A percentile compares a stretch with the other conserved stretches of the same genome.
These are phyloP conservation scores for Bettongia penicillata DNA, from an alignment of 2,113 vertebrate species.

Conservation along the genomic window DNA sequence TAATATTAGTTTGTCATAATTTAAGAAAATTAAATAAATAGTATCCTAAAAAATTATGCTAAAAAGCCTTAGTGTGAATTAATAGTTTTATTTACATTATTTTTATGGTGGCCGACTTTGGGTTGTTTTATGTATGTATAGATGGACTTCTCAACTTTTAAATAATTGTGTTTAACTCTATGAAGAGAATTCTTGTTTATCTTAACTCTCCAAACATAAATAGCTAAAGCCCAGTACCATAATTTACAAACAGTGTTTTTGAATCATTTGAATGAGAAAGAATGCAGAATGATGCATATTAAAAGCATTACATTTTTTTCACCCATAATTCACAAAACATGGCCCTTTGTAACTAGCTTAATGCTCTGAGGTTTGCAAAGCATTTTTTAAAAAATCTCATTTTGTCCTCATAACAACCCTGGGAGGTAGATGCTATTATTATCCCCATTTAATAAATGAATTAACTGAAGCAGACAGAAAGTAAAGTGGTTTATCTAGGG, in stretches of 20 bases:
- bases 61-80: constrained; percentile 2
- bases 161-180: neutral
- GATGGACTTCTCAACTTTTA: neutral
- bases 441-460: neutral
- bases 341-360: neutral
- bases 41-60: neutral
- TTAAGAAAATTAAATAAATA: constrained; percentile 50
- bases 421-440: neutral
- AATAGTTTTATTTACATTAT: neutral
- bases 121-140: constrained; percentile 23
- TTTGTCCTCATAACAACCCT: neutral
- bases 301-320: neutral
- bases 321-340: neutral
- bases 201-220: neutral
- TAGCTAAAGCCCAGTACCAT: constrained; percentile 21
- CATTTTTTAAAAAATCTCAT: neutral
- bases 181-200: neutral
- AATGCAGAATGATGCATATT: neutral
- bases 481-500: neutral
- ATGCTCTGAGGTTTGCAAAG: neutral
- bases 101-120: constrained; percentile 21
- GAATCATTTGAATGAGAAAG: constrained; percentile 33
- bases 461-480: neutral
- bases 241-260: constrained; percentile 36
- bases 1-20: constrained; percentile 58